Base-by-base conservation (phyloP, 1,140 invertebrate genomes). In the Eubasilissa regina region DNA sequence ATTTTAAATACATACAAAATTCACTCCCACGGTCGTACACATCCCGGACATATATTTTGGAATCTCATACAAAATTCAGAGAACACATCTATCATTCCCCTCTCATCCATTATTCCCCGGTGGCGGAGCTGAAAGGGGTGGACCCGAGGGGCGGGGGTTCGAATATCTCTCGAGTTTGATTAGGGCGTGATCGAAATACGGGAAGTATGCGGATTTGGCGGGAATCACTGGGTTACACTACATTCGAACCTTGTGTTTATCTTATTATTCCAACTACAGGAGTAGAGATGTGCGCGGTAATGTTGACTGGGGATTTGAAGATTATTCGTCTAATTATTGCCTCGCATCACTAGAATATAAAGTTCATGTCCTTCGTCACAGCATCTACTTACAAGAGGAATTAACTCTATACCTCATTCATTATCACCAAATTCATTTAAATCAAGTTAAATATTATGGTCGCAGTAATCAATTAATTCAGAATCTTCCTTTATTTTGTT, bases 61-160 rank as follows among this genome's bases (percentile, higher is more conserved):
- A 76, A n/a, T 56, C 76, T 81, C 80, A 78, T 81, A 76, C 80
- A 81, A 81, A 74, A 81, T 81, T 81, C 80, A 78, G 77, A 58
- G 48, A 66, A 75, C 70, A 77, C 75, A 81, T 81, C 80, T 78
- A 81, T 81, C 80, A 81, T 81, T 75, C 75, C 75, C 68, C 47
- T 21, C 76, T 81, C 80, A 81, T 81, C 76, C 70, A 81, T 81
- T 81, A 81, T 81, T 81, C 80, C 43, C 68, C 25, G 64, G n/a
- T n/a, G 45, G 68, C 19, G 17, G 58, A 44, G 15, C 8, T n/a
- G 19, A 17, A n/a, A 19, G 60, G 75, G 56, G 47, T 13, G 19
- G 48, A n/a, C 19, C 15, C 17, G 47, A 12, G 19, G 17, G 47
- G 68, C 4, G 25, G 48, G 48, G 68, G 68, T 0, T 3, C 7